Conservation (phyloP, 2,888 invertebrate genomes). For the Andrena chrysosceles region DNA sequence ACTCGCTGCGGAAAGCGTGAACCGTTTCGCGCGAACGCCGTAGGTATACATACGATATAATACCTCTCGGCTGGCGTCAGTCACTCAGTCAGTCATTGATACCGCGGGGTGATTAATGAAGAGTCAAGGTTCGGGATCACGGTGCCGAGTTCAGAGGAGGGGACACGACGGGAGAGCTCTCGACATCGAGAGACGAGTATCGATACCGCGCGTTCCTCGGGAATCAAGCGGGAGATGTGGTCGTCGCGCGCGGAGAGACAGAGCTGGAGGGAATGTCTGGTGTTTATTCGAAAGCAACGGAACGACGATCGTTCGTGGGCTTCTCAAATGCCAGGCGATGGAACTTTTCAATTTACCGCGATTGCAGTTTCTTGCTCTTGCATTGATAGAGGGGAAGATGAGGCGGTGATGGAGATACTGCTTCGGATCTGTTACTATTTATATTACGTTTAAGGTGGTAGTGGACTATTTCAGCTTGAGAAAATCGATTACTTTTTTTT, state of each 20-base stretch:
- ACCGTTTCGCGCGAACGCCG: conserved; percentile 71
- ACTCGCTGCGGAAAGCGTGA: conserved; percentile 52
- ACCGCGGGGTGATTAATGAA: conserved; percentile 84
- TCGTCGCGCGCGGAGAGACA: conserved; percentile 37
- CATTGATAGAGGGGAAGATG: neutral
- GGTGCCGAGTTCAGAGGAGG: conserved; percentile 74
- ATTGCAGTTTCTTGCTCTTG: neutral
- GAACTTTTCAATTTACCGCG: neutral
- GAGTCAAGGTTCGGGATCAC: conserved; percentile 84
- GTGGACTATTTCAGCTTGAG: too few species aligned
- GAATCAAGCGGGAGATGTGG: conserved; percentile 61
- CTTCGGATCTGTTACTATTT: neutral
- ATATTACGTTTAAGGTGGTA: too few species aligned
- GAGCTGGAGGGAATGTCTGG: conserved; percentile 16
- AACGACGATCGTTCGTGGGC: neutral
- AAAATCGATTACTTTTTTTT: too few species aligned
- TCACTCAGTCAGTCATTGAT: conserved; percentile 84
- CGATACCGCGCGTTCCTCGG: conserved; percentile 76
- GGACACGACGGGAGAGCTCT: conserved; percentile 67
- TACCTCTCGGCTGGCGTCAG: conserved; percentile 81
- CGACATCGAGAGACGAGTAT: conserved; percentile 78
- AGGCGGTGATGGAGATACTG: neutral
- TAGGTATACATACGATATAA: conserved; percentile 73
- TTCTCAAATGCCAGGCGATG: neutral
- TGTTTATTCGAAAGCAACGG: conserved; percentile 27